Percentiles rank a stretch among this genome's conserved stretches.
phyloP scores from a whole-genome alignment of 2,113 vertebrate species.

The Psittacara wagleri region DNA sequence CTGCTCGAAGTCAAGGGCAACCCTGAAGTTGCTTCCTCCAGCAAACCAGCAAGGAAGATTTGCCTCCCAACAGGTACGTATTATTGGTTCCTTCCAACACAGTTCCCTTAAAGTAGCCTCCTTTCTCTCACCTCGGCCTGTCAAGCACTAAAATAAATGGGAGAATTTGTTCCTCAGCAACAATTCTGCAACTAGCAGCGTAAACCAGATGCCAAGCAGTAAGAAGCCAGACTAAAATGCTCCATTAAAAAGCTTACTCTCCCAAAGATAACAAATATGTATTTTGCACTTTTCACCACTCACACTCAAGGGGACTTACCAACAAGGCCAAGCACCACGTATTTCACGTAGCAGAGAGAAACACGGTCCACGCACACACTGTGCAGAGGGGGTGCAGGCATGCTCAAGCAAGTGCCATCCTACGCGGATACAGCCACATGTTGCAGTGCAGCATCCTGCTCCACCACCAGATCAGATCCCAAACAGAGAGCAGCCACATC shows the following conservation, averaged over 20 bases:
- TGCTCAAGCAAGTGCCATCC: background rate
- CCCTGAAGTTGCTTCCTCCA: background rate
- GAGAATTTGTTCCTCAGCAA: background rate
- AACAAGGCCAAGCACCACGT: background rate
- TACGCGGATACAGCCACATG: background rate
- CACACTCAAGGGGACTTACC: rapidly evolving
- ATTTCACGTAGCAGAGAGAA: background rate
- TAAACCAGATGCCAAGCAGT: background rate
- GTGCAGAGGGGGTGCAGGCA: background rate
- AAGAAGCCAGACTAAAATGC: background rate
- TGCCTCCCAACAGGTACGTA: background rate
- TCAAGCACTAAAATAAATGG: background rate
- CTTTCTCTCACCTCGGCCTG: background rate
- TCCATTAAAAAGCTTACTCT: background rate
- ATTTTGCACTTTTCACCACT: background rate
- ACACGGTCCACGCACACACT: rapidly evolving
- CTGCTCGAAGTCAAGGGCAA: background rate
- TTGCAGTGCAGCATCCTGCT: background rate
- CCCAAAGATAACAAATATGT: background rate
- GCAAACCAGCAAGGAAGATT: background rate
- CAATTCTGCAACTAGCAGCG: background rate
- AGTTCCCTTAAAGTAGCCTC: background rate
- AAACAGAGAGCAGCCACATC: background rate
- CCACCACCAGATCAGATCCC: background rate
- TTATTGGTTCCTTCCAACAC: background rate